A percentile compares a stretch with the other conserved stretches of the same genome.
phyloP scores from a whole-genome alignment of 2,113 vertebrate species.

The Penelope pileata region DNA sequence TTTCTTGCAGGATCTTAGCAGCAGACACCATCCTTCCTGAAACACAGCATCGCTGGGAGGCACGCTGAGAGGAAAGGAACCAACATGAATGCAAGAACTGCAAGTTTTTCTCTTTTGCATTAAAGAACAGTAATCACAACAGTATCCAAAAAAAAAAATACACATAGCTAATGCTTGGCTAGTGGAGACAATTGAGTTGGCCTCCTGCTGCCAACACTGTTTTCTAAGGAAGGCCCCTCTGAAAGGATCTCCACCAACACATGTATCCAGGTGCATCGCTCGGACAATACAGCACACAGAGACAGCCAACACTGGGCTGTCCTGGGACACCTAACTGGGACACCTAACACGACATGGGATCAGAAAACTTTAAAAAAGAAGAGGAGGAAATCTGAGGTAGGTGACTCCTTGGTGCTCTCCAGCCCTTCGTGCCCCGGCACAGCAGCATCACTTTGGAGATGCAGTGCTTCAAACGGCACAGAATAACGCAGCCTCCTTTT shows the following conservation, averaged over 20 bases:
- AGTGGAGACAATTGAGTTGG: slow-evolving; percentile 32
- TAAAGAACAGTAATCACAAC: neutral
- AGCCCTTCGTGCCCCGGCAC: neutral
- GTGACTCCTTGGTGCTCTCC: rapidly evolving
- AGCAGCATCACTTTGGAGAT: rapidly evolving
- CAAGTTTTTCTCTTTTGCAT: neutral
- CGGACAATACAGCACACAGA: neutral
- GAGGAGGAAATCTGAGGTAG: neutral
- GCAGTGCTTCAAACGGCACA: neutral
- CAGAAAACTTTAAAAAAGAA: neutral
- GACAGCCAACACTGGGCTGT: neutral
- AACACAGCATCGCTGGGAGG: neutral
- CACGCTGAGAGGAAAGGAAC: slow-evolving; percentile 7
- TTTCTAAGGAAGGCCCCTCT: neutral
- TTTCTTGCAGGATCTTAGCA: neutral
- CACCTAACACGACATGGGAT: neutral
- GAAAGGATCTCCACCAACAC: neutral
- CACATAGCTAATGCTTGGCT: neutral
- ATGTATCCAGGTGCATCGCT: neutral
- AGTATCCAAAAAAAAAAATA: neutral
- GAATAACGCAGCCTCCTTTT: neutral
- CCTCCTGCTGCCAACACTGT: neutral
- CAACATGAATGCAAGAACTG: neutral
- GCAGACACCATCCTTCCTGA: neutral
- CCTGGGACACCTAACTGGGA: neutral